Conservation (phyloP, 2,113 vertebrate genomes). For the Morone chrysops region DNA sequence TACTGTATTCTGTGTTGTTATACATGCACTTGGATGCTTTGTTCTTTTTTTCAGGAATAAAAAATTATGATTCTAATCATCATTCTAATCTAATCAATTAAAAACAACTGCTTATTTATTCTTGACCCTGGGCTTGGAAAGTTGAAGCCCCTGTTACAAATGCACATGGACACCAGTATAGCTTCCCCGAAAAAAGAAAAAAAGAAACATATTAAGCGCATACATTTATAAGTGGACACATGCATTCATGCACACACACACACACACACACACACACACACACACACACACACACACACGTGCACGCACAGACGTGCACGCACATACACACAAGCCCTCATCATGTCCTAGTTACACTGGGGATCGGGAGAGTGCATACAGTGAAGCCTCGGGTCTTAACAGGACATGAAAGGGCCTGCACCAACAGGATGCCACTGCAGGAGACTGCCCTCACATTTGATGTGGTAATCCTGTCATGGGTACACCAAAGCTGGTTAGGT, state of each 20-base stretch:
- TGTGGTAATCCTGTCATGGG: slow-evolving; percentile 76
- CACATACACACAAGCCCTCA: neutral
- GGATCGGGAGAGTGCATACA: slow-evolving; percentile 46
- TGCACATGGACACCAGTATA: neutral
- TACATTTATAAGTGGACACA: neutral
- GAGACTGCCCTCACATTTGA: slow-evolving; percentile 74
- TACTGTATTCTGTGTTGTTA: neutral
- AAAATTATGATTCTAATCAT: neutral
- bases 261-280: neutral
- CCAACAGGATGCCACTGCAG: slow-evolving; percentile 69
- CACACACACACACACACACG: neutral
- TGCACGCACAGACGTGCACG: neutral
- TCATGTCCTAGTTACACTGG: slow-evolving; percentile 56
- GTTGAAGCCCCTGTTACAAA: neutral
- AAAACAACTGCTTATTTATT: neutral
- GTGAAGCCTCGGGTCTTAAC: slow-evolving; percentile 62
- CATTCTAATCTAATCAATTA: too few relatives aligned
- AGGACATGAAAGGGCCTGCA: slow-evolving; percentile 74
- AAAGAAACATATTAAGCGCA: neutral
- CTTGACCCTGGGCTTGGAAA: neutral
- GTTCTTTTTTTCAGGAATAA: neutral
- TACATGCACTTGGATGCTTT: neutral
- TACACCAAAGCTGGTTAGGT: slow-evolving; percentile 74
- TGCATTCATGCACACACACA: neutral
- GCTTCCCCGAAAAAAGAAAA: neutral